Base-by-base conservation (phyloP, 2,113 vertebrate genomes). In the Apodemus speciosus region DNA sequence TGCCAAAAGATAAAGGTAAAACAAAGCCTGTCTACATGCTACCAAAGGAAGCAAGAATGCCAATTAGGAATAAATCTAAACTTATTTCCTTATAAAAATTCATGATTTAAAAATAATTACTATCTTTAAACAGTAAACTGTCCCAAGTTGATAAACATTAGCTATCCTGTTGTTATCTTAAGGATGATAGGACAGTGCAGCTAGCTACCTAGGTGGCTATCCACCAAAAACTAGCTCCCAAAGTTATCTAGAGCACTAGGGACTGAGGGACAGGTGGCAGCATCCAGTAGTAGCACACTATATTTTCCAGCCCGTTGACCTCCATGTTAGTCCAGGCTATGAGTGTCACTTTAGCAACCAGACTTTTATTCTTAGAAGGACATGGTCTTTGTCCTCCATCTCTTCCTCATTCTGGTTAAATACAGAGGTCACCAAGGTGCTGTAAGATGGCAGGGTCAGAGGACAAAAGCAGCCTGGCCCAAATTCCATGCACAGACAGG, bases 41-140 rank as follows among this genome's bases (percentile, higher is more conserved):
- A 88, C 38, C 49, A 84, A 88, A 94, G 27, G 56, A 88, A 69
- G 69, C 35, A 85, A 88, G 77, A 90, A 91, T 75, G 32, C 15
- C 71, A 93, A 75, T 94, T 85, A 88, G n/a, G 10, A 93, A 15
- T 90, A 95, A 91, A 77, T 90, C 88, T 96, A 60, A 90, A 94
- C 53, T 91, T 90, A 89, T 15, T 89, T 94, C 38, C 51, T n/a
- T 72, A 89, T 56, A 87, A 93, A 92, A 92, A 88, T 46, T 91
- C 62, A n/a, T 30, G 58, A 92, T 18, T 92, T 73, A 93, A 89
- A 75, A 51, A 94, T 64, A 86, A 88, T 73, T 9, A 85, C 14
- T 66, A 85, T n/a, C 64, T 88, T 72, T 76, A 30, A 88, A 62
- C 49, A 20, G 30, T 25, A 49, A 94, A 77, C 25, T 68, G 30